Evolutionary conservation across 2,797 vertebrate genomes (phyloP), one percentile per base, ranked within the genome.

Genomic region (Xenentodon cancila): DNA sequence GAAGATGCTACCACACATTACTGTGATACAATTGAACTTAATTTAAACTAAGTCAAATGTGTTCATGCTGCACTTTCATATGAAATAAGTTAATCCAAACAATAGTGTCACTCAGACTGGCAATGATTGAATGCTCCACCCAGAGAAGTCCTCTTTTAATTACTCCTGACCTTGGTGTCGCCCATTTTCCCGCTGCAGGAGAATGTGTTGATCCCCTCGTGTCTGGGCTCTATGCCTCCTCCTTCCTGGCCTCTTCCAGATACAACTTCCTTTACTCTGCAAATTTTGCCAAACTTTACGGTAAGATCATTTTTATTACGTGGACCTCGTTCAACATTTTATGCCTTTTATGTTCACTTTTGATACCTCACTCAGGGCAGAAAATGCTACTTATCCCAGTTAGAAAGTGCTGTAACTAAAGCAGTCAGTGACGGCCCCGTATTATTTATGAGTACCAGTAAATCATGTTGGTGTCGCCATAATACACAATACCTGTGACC

Each of bases 171-270:
- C 7, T 53, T 66, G 44, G 8, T 64, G 50, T 56, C 18, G 15
- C 61, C 0, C 16, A 15, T 49, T 21, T 82, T 69, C 22, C 80
- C 27, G 12, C 57, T 79, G 62, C 84, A 92, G 92, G 71, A 76
- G 90, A 92, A 71, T 94, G 93, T 86, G 90, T 93, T 21, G 94
- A 98, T 90, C 95, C 97, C 16, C 88, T 99, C 54, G 91, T 98
- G 0, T 94, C 95, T 1, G 92, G 95, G 3, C 94, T 99, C 46
- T 99, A 97, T 50, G 93, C 94, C 17, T 96, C 94, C 0, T 96
- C 96, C 50, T 94, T 99, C 55, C 94, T 95, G 34, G 96, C 97
- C 49, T 99, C 97, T 32, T 98, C 97, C 74, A 95, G 95, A 92
- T 97, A 97, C 56, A 96, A 89, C 84, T 94, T 98, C 67, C 94